Evolutionary conservation across 35 echinoderm and acorn worm genomes (phyloP).

Genomic region (Eucidaris tribuloides): DNA sequence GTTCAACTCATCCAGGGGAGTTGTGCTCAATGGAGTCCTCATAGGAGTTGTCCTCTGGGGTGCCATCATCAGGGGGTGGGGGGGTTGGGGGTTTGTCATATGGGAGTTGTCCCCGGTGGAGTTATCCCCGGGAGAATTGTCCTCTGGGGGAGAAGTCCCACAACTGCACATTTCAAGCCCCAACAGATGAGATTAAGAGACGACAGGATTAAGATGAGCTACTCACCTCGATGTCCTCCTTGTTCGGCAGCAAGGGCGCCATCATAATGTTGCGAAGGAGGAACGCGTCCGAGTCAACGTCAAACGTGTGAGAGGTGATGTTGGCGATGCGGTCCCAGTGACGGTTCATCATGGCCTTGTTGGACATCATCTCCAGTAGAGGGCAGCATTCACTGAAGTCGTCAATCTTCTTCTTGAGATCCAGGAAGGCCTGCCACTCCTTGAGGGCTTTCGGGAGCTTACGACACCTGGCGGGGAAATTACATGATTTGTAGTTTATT

Average conservation of each 20-base stretch:
- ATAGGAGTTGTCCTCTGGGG: too few species aligned
- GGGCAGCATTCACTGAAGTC: slow-evolving; percentile 99
- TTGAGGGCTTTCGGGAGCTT: slow-evolving; percentile 99
- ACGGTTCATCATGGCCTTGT: slow-evolving; percentile 95
- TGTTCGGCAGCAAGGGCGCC: slow-evolving; percentile 88
- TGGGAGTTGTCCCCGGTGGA: too few species aligned
- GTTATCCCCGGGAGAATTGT: too few species aligned
- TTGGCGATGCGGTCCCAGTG: slow-evolving; percentile 94
- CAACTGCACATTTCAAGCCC: background rate
- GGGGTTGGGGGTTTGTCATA: too few species aligned
- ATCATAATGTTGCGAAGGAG: slow-evolving; percentile 96
- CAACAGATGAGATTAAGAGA: background rate
- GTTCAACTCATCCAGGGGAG: too few species aligned
- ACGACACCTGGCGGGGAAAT: slow-evolving; percentile 91
- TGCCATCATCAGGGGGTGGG: too few species aligned
- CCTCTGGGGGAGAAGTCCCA: background rate
- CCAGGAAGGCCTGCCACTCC: slow-evolving; percentile 99
- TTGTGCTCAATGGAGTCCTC: too few species aligned
- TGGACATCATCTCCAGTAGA: slow-evolving; percentile 97
- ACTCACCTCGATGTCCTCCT: slow-evolving; percentile 97
- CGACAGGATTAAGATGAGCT: background rate
- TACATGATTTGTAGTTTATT: too few species aligned
- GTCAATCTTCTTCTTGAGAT: slow-evolving; percentile 99
- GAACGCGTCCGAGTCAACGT: slow-evolving; percentile 96
- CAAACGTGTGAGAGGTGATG: slow-evolving; percentile 88